Conservation (phyloP, 2,797 vertebrate genomes). For the Rachycentron canadum region DNA sequence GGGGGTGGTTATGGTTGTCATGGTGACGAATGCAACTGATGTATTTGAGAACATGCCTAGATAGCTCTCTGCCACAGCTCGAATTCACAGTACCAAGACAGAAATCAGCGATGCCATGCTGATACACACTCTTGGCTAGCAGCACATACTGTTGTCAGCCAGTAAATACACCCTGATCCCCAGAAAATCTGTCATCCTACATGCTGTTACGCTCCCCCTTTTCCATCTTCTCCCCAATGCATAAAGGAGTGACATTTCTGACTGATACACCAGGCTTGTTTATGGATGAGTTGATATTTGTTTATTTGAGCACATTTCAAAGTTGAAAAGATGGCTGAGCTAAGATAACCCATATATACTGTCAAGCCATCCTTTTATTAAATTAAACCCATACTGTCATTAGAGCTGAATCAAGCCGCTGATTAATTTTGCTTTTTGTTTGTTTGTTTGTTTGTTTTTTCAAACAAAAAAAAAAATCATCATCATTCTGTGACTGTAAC, state of each 20-base stretch:
- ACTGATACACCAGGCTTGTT: neutral
- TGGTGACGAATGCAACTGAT: conserved; percentile 48
- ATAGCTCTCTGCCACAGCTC: conserved; percentile 46
- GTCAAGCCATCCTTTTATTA: no score
- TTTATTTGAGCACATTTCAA: neutral
- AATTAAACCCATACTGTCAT: no score
- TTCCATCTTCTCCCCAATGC: conserved; percentile 1
- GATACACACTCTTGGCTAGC: conserved; percentile 57
- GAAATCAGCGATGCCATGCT: conserved; percentile 65
- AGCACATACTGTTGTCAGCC: conserved; percentile 60
- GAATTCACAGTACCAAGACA: conserved; percentile 53
- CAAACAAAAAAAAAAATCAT: neutral
- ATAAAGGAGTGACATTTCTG: conserved; percentile 4
- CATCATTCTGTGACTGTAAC: neutral
- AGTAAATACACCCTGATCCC: conserved; percentile 63
- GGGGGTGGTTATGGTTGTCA: conserved; percentile 57
- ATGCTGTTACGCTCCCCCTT: conserved; percentile 28
- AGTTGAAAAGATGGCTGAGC: neutral
- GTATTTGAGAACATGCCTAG: conserved; percentile 40
- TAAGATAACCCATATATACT: neutral
- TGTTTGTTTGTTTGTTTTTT: neutral
- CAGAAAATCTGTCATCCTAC: conserved; percentile 63
- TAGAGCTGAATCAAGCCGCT: neutral
- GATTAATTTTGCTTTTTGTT: neutral
- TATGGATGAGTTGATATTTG: conserved; percentile 7